Evolutionary conservation across 2,888 invertebrate genomes (phyloP).

Genomic region (Cynaeus angustus): DNA sequence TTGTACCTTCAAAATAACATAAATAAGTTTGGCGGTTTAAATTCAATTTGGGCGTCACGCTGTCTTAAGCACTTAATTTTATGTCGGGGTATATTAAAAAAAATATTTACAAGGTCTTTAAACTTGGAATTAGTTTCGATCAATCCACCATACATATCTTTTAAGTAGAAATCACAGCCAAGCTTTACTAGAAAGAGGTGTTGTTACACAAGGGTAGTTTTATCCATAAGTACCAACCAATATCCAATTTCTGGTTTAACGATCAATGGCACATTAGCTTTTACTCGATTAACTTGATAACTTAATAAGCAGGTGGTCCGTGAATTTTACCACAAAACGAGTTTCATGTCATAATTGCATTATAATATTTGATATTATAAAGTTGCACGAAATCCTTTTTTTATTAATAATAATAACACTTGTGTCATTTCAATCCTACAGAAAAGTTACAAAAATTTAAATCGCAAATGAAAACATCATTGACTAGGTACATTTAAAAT

Average conservation of each 20-base stretch:
- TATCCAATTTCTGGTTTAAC: slow-evolving; percentile 28
- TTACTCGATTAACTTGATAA: slow-evolving; percentile 32
- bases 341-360: slow-evolving; percentile 4
- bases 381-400: too few species aligned
- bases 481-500: too few species aligned
- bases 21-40: slow-evolving; percentile 61
- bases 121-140: slow-evolving; percentile 43
- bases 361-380: not conserved
- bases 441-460: too few species aligned
- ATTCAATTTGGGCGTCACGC: slow-evolving; percentile 61
- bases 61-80: slow-evolving; percentile 58
- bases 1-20: slow-evolving; percentile 57
- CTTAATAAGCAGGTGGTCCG: slow-evolving; percentile 37
- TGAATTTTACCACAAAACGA: slow-evolving; percentile 26
- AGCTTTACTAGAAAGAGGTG: too few species aligned
- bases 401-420: too few species aligned
- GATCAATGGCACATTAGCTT: slow-evolving; percentile 39
- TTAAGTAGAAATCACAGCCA: not conserved
- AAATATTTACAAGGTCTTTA: slow-evolving; percentile 41
- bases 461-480: too few species aligned
- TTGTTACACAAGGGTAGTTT: too few species aligned
- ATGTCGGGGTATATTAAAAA: slow-evolving; percentile 34
- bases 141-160: slow-evolving; percentile 24
- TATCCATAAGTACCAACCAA: slow-evolving; percentile 18
- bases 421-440: too few species aligned